Conservation (phyloP, 2,113 vertebrate species). For the Pipa parva region DNA sequence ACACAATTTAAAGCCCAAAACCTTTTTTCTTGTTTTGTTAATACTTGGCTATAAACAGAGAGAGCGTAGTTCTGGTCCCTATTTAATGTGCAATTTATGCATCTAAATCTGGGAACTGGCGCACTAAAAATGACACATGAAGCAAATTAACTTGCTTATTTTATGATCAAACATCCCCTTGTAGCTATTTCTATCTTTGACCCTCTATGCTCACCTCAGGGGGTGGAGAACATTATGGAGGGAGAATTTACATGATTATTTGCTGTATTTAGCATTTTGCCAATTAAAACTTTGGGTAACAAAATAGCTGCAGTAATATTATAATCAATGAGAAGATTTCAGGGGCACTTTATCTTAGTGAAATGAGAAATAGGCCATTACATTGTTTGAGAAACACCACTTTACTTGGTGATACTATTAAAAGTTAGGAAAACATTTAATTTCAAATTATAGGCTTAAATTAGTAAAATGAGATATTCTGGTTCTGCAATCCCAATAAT, state of each 20-base stretch:
- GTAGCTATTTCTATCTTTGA: slow-evolving; percentile 58
- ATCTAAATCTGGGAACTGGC: slow-evolving; percentile 54
- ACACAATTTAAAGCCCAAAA: not conserved
- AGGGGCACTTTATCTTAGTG: not conserved
- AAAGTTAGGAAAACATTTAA: not conserved
- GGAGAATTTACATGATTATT: slow-evolving; percentile 40
- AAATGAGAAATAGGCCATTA: not conserved
- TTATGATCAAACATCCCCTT: slow-evolving; percentile 52
- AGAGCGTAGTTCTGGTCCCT: slow-evolving; percentile 43
- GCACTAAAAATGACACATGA: slow-evolving; percentile 58
- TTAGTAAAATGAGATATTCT: too few species aligned
- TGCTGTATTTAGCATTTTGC: slow-evolving; percentile 43
- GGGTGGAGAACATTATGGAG: slow-evolving; percentile 39
- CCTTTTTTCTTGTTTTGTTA: slow-evolving; percentile 40
- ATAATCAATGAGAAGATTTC: slow-evolving; percentile 26
- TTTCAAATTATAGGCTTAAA: not conserved
- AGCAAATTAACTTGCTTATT: slow-evolving; percentile 57
- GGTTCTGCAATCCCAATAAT: too few species aligned
- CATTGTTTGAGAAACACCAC: not conserved
- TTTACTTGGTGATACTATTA: not conserved
- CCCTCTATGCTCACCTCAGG: slow-evolving; percentile 51
- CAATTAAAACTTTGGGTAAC: slow-evolving; percentile 28
- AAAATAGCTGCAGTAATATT: slow-evolving; percentile 28
- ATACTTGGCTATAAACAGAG: not conserved
- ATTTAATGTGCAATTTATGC: slow-evolving; percentile 52